phyloP scores from a whole-genome alignment of 2,888 invertebrate species.

The Drosophila flavopinicola region DNA sequence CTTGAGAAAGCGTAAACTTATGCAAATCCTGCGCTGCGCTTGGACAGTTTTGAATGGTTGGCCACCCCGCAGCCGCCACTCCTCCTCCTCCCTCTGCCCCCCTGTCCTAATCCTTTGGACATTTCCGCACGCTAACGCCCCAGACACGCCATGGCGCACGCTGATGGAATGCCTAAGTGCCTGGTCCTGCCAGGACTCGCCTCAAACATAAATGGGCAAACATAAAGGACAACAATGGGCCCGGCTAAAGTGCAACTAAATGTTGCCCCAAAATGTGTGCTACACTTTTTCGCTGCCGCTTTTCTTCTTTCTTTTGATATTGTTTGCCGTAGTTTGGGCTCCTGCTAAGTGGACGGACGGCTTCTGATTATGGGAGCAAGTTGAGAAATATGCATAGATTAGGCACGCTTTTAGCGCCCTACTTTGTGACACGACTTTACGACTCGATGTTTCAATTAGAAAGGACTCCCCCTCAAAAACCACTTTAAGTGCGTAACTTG shows the following conservation, averaged over 20 bases:
- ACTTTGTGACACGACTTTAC: constrained; percentile 48
- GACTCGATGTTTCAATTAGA: constrained; percentile 67
- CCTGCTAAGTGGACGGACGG: constrained; percentile 41
- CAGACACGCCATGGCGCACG: constrained; percentile 54
- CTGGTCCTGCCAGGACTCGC: constrained; percentile 37
- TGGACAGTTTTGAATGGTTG: constrained; percentile 54
- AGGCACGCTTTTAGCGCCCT: constrained; percentile 76
- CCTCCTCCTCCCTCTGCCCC: not conserved
- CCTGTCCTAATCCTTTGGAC: not conserved
- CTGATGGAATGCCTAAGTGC: constrained; percentile 76
- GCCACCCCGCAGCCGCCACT: constrained; percentile 8
- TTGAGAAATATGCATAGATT: constrained; percentile 72
- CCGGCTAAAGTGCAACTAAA: constrained; percentile 67
- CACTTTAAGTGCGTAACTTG: constrained; percentile 40
- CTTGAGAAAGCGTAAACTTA: constrained; percentile 51
- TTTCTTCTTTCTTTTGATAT: constrained; percentile 1
- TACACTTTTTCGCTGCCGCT: constrained; percentile 30
- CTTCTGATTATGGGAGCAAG: constrained; percentile 54
- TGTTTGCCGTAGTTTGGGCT: constrained; percentile 9
- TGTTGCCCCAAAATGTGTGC: constrained; percentile 62
- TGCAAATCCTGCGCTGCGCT: constrained; percentile 73
- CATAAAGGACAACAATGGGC: constrained; percentile 53
- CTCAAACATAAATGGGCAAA: constrained; percentile 42
- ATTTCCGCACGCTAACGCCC: constrained; percentile 64
- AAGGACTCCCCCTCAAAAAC: not conserved